Evolutionary conservation across 2,797 vertebrate genomes (phyloP).

Genomic region (Holocentrus rufus): DNA sequence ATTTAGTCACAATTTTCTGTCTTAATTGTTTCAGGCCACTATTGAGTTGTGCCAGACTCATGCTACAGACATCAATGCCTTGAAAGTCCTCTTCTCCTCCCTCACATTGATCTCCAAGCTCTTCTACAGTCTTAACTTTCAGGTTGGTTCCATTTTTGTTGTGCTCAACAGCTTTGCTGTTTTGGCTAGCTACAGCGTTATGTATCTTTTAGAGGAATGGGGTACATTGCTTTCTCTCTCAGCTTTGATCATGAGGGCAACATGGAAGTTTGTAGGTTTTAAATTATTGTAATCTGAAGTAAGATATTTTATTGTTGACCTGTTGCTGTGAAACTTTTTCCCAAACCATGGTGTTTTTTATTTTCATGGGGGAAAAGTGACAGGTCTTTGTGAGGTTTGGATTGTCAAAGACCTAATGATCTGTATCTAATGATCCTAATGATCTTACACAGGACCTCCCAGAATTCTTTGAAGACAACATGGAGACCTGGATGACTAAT

Average conservation of each 20-base stretch:
- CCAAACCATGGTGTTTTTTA: background rate
- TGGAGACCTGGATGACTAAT: constrained; percentile 99
- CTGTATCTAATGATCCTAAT: constrained; percentile 10
- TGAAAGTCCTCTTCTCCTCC: constrained; percentile 98
- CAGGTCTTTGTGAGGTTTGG: background rate
- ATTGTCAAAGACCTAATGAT: background rate
- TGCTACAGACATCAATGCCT: constrained; percentile 90
- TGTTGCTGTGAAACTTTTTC: background rate
- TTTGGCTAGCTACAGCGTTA: background rate
- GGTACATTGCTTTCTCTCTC: too few species aligned
- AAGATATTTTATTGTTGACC: background rate
- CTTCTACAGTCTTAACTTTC: constrained; percentile 99
- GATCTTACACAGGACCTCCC: constrained; percentile 91
- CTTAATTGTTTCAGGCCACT: constrained; percentile 87
- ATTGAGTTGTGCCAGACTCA: constrained; percentile 98
- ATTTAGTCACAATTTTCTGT: background rate
- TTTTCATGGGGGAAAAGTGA: background rate
- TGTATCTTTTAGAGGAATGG: too few species aligned
- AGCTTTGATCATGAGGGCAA: background rate
- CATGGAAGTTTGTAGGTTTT: background rate
- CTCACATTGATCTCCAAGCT: constrained; percentile 96
- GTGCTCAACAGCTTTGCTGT: background rate
- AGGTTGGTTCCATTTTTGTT: constrained; percentile 81
- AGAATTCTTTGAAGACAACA: constrained; percentile 99
- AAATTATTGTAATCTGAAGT: background rate